A percentile compares a stretch with the other conserved stretches of the same genome.
Conservation (phyloP, 1,140 invertebrate genomes). For the Halyomorpha halys region DNA sequence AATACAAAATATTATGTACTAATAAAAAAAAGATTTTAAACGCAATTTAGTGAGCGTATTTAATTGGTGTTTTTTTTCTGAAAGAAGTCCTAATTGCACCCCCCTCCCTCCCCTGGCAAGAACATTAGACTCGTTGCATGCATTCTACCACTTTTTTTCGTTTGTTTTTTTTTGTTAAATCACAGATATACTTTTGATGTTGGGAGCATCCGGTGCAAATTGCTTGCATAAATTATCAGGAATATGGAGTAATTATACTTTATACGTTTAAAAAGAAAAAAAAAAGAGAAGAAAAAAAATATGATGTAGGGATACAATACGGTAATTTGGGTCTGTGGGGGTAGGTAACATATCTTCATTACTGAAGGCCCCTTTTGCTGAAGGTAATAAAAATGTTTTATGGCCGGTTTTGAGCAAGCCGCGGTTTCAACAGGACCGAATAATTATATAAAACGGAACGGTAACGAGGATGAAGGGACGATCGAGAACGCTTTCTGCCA, state of each 20-base stretch:
- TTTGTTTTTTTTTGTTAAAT: not conserved
- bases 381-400: conserved; percentile 6
- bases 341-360: conserved; percentile 7
- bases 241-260: conserved; percentile 7
- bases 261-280: not conserved
- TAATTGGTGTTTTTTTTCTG: too few relatives aligned
- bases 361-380: conserved; percentile 1
- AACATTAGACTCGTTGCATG: too few relatives aligned
- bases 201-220: conserved; percentile 9
- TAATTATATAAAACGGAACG: conserved; percentile 7
- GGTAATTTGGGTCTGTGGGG: conserved; percentile 4
- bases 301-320: conserved; percentile 1
- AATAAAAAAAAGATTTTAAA: too few relatives aligned
- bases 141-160: not conserved
- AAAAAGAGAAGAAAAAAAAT: not conserved
- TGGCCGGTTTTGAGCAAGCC: not conserved
- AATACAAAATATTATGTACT: too few relatives aligned
- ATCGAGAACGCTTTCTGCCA: too few relatives aligned
- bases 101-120: too few relatives aligned
- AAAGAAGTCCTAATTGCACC: too few relatives aligned
- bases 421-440: not conserved
- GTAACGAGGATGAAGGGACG: not conserved
- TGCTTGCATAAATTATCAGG: conserved; percentile 8
- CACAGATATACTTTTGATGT: conserved; percentile 5
- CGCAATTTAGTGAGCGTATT: too few relatives aligned